Conservation (phyloP, 1,140 invertebrate species). For the Apis cerana region DNA sequence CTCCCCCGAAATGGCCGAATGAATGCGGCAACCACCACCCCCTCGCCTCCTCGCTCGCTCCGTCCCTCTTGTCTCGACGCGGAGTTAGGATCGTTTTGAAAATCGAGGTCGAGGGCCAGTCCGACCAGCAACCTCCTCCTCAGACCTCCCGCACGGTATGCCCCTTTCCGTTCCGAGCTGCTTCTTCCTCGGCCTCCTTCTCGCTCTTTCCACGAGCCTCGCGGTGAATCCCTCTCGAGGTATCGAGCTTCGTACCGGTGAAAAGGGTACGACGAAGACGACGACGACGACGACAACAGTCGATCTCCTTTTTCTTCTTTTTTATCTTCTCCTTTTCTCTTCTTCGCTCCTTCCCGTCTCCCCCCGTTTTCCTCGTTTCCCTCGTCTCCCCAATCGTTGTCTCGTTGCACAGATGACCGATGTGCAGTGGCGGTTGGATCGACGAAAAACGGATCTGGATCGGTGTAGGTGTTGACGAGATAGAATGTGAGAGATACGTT, state of each 20-base stretch:
- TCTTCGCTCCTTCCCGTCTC: not conserved
- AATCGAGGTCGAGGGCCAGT: conserved; percentile 62
- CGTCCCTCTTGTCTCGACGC: conserved; percentile 36
- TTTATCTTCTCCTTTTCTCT: not conserved
- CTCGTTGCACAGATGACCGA: not conserved
- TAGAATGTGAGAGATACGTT: too few species aligned
- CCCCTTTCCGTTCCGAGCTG: not conserved
- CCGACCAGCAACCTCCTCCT: conserved; percentile 19
- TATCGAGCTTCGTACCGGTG: conserved; percentile 36
- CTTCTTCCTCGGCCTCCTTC: conserved; percentile 1
- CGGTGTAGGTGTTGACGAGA: too few species aligned
- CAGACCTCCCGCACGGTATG: not conserved
- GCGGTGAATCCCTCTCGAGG: conserved; percentile 49
- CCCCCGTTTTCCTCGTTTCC: not conserved
- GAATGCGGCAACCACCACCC: conserved; percentile 44
- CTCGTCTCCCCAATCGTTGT: not conserved
- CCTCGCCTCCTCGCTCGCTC: not conserved
- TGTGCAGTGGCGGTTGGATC: not conserved
- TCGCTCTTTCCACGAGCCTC: not conserved
- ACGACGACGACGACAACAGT: conserved; percentile 35
- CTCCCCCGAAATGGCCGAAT: conserved; percentile 51
- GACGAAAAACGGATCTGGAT: not conserved
- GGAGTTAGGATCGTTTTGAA: conserved; percentile 58
- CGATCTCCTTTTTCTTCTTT: conserved; percentile 34
- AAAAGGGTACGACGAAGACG: conserved; percentile 45